These are phyloP conservation scores for Zingel zingel DNA, from an alignment of 2,113 vertebrate genomes.

Conservation along the genomic window DNA sequence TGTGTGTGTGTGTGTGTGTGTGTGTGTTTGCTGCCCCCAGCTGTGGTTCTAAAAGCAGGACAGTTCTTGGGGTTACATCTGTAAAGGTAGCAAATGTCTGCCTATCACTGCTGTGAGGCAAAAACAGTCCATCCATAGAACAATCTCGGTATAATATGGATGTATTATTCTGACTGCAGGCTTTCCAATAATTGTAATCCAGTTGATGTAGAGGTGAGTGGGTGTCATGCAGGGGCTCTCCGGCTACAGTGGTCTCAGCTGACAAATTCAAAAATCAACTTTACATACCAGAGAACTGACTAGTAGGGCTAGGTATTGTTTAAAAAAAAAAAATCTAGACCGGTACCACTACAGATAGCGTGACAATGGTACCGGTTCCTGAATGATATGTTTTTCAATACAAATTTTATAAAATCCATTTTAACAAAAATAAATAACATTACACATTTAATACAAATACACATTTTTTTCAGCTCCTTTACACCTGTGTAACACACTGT, in stretches of 20 bases:
- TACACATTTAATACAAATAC: too few species aligned
- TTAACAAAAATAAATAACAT: too few species aligned
- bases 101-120: background rate
- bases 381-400: too few species aligned
- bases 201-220: conserved; percentile 28
- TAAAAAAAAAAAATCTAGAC: too few species aligned
- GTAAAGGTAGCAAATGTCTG: conserved; percentile 7
- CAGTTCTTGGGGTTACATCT: background rate
- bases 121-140: conserved; percentile 5
- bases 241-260: background rate
- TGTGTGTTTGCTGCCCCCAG: conserved; percentile 8
- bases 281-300: too few species aligned
- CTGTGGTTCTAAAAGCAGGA: background rate
- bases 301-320: too few species aligned
- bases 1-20: background rate
- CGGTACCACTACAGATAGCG: too few species aligned
- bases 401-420: too few species aligned
- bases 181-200: conserved; percentile 26
- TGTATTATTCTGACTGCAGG: conserved; percentile 29
- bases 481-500: too few species aligned
- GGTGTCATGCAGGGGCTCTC: conserved; percentile 7
- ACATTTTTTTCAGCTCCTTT: too few species aligned
- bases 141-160: background rate
- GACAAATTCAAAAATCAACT: background rate
- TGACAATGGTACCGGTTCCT: too few species aligned